phyloP scores from a whole-genome alignment of 2,888 invertebrate species.

The Xiphydria camelus region DNA sequence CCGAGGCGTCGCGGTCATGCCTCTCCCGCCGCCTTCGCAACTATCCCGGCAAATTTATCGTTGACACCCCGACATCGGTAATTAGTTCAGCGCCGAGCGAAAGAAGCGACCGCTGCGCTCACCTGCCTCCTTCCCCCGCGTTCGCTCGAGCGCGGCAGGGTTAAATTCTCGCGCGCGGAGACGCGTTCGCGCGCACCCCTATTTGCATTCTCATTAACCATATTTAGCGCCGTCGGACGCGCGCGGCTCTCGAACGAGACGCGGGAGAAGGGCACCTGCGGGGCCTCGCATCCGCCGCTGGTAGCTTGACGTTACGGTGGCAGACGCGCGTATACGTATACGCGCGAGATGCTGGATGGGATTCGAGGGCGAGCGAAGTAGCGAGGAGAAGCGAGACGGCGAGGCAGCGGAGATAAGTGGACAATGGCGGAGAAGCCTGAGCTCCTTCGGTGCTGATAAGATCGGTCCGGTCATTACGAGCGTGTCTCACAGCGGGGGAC shows the following conservation, averaged over 20 bases:
- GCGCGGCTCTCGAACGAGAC: conserved; percentile 9
- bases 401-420: conserved; percentile 41
- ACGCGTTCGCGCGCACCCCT: not conserved
- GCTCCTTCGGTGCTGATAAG: conserved; percentile 40
- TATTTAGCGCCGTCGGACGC: conserved; percentile 7
- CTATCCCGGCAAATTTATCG: too few relatives aligned
- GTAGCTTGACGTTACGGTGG: not conserved
- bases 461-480: conserved; percentile 51
- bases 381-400: conserved; percentile 19
- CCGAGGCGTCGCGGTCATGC: too few relatives aligned
- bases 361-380: conserved; percentile 1
- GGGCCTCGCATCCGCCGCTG: not conserved
- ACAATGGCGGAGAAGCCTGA: conserved; percentile 42
- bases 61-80: too few relatives aligned
- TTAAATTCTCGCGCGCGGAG: conserved; percentile 14
- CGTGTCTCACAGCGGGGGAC: conserved; percentile 49
- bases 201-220: conserved; percentile 9
- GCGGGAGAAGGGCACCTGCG: not conserved
- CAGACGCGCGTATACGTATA: not conserved
- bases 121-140: too few relatives aligned
- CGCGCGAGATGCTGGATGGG: not conserved
- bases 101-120: too few relatives aligned
- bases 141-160: too few relatives aligned
- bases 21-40: too few relatives aligned
- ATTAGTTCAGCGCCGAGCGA: too few relatives aligned